These are phyloP conservation scores for Cyanocitta stelleri DNA, from an alignment of 2,113 vertebrate genomes.

Conservation along the genomic window DNA sequence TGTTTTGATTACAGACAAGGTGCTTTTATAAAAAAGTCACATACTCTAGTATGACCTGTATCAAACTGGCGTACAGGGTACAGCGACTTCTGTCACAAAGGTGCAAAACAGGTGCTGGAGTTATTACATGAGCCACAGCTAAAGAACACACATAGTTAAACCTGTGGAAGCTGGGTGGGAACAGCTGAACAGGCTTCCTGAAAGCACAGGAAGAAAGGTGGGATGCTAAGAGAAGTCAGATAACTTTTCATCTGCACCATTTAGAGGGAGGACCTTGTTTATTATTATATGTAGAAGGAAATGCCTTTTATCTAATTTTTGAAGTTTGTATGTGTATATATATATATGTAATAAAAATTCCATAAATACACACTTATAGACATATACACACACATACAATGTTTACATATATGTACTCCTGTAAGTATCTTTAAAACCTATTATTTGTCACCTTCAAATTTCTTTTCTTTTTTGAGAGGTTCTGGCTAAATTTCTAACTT, in stretches of 20 bases:
- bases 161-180: neutral
- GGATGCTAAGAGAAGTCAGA: neutral
- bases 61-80: neutral
- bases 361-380: neutral
- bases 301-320: neutral
- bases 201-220: neutral
- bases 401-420: neutral
- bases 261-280: neutral
- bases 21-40: neutral
- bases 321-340: fast-evolving
- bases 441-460: neutral
- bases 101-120: neutral
- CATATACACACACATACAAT: neutral
- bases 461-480: neutral
- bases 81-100: neutral
- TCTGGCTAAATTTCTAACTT: neutral
- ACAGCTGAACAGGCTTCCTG: fast-evolving
- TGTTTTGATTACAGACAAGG: neutral
- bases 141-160: neutral
- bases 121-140: neutral
- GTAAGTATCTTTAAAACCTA: neutral
- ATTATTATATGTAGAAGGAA: neutral
- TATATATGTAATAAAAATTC: neutral
- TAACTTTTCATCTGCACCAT: neutral
- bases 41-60: neutral